A percentile compares a stretch with the other conserved stretches of the same genome.
phyloP scores from a whole-genome alignment of 2,888 invertebrate genomes.

The Cylloceria caligata region DNA sequence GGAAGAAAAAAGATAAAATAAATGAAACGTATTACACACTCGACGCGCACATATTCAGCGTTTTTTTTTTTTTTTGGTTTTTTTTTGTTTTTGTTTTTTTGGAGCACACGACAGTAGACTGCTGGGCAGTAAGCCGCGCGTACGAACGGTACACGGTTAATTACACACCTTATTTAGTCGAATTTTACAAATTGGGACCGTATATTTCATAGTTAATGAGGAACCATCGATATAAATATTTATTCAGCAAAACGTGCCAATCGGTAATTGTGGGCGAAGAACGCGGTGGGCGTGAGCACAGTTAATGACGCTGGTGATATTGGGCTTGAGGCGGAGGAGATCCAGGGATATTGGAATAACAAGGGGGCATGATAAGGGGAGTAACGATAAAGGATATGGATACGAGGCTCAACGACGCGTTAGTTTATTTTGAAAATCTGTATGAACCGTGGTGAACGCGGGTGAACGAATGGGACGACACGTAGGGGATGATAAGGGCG shows the following conservation, averaged over 20 bases:
- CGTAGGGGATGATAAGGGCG: conserved; percentile 59
- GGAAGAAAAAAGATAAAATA: conserved; percentile 34
- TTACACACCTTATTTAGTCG: conserved; percentile 78
- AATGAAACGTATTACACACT: conserved; percentile 53
- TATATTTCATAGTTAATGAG: conserved; percentile 81
- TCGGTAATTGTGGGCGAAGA: conserved; percentile 73
- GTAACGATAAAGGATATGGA: conserved; percentile 34
- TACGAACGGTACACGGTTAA: conserved; percentile 67
- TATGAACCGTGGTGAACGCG: background rate
- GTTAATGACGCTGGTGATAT: conserved; percentile 72
- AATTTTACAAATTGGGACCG: conserved; percentile 80
- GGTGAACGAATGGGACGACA: conserved; percentile 53
- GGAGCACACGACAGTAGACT: conserved; percentile 77
- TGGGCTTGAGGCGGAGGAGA: conserved; percentile 48
- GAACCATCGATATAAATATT: conserved; percentile 83
- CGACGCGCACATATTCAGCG: conserved; percentile 63
- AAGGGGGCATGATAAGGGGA: background rate
- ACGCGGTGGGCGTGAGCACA: conserved; percentile 77
- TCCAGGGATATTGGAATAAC: conserved; percentile 21
- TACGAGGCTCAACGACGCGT: conserved; percentile 34
- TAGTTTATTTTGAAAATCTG: background rate
- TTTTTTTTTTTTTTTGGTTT: conserved; percentile 58
- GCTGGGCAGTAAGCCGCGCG: conserved; percentile 79
- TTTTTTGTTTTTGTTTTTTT: conserved; percentile 51
- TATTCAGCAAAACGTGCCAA: conserved; percentile 81